These are phyloP conservation scores for Bradynema listronoti DNA, from an alignment of 1,140 invertebrate genomes.

Conservation along the genomic window DNA sequence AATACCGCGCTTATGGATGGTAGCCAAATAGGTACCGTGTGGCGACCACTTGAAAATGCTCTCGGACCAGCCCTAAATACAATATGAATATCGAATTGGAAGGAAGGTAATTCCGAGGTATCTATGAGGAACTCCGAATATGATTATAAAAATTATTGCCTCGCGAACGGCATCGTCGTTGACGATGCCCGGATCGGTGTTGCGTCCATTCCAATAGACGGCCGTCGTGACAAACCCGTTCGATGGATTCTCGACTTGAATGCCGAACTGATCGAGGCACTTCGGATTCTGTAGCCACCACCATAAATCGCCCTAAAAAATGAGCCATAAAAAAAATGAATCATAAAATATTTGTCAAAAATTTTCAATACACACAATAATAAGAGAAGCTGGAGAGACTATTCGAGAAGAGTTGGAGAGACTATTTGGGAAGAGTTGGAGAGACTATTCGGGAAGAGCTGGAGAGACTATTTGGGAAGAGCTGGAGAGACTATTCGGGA, in stretches of 20 bases:
- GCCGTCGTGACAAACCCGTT: conserved; percentile 59
- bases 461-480: too few relatives aligned
- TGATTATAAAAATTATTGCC: conserved; percentile 7
- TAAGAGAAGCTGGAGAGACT: too few relatives aligned
- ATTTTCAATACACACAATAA: too few relatives aligned
- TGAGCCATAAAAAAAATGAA: too few relatives aligned
- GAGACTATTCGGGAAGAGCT: too few relatives aligned
- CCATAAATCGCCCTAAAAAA: conserved; percentile 73
- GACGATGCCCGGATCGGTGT: conserved; percentile 33
- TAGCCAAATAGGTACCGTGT: conserved; percentile 86
- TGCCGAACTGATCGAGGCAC: conserved; percentile 77
- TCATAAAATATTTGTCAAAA: too few relatives aligned
- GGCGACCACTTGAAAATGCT: conserved; percentile 94
- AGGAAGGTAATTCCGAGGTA: conserved; percentile 17
- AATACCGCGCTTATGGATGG: conserved; percentile 88
- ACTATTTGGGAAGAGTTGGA: too few relatives aligned
- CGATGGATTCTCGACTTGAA: conserved; percentile 73
- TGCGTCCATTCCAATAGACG: conserved; percentile 36
- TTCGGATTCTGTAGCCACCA: conserved; percentile 78
- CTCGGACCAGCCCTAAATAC: conserved; percentile 78
- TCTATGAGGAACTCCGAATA: conserved; percentile 12
- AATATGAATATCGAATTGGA: too few relatives aligned
- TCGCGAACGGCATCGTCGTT: conserved; percentile 18
- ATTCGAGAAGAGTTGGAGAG: too few relatives aligned
- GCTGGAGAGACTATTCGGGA: too few relatives aligned